A percentile compares a stretch with the other conserved stretches of the same genome.
phyloP scores from a whole-genome alignment of 2,113 vertebrate genomes.

The Nyctibius bracteatus region DNA sequence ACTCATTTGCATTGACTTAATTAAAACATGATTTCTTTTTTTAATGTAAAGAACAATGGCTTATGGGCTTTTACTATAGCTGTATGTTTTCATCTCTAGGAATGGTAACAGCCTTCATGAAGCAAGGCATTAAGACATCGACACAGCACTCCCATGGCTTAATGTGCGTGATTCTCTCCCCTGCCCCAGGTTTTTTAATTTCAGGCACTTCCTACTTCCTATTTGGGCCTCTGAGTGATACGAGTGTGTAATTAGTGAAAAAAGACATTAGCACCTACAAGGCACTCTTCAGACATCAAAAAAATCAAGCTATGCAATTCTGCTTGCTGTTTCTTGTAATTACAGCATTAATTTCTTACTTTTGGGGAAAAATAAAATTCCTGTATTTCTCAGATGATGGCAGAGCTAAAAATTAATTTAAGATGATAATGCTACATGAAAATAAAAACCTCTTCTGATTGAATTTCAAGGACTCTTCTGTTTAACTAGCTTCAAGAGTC shows the following conservation, averaged over 20 bases:
- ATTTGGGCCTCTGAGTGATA: background rate
- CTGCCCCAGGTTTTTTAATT: conserved; percentile 15
- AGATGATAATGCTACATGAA: conserved; percentile 66
- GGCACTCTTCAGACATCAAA: conserved; percentile 12
- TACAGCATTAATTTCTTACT: conserved; percentile 32
- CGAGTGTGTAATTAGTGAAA: conserved; percentile 26
- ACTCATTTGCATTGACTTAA: background rate
- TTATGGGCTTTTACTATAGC: background rate
- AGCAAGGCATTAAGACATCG: conserved; percentile 13
- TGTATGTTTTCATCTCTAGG: background rate
- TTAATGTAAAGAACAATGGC: background rate
- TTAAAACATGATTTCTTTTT: background rate
- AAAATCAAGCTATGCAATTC: background rate
- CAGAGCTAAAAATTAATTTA: conserved; percentile 70
- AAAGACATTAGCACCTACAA: conserved; percentile 18
- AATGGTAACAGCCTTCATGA: background rate
- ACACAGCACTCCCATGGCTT: background rate
- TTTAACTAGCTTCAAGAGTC: conserved; percentile 81
- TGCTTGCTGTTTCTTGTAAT: conserved; percentile 20
- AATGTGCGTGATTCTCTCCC: background rate
- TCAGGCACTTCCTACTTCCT: conserved; percentile 29
- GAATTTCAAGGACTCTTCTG: conserved; percentile 81
- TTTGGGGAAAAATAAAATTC: conserved; percentile 19
- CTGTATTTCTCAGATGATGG: conserved; percentile 29
- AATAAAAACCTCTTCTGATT: conserved; percentile 74